phyloP scores from a whole-genome alignment of 92 coral and sea anemone genomes.

The Zoanthus sociatus region DNA sequence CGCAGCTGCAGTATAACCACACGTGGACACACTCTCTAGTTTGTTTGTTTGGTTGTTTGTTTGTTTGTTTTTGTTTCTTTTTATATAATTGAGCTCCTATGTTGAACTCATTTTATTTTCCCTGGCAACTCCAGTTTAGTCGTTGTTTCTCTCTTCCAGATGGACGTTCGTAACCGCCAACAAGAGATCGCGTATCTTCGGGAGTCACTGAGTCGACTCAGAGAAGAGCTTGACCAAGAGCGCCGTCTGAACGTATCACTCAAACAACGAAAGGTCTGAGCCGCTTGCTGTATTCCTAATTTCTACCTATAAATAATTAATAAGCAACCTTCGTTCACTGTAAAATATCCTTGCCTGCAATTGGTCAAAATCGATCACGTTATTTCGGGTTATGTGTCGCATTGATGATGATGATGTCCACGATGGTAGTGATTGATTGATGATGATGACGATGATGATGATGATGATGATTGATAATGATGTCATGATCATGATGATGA shows the following conservation, averaged over 20 bases:
- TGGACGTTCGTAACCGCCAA: slow-evolving; percentile 83
- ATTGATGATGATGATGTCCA: background rate
- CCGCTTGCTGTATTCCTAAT: background rate
- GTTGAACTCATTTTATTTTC: too few relatives aligned
- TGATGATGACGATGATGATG: background rate
- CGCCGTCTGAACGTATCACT: slow-evolving; percentile 83
- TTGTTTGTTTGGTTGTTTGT: too few relatives aligned
- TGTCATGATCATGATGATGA: background rate
- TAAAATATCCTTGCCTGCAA: too few relatives aligned
- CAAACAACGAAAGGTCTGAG: slow-evolving; percentile 83
- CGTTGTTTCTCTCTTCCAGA: slow-evolving; percentile 36
- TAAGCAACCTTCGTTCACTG: too few relatives aligned
- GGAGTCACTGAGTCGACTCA: slow-evolving; percentile 74
- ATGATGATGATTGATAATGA: background rate
- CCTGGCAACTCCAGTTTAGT: background rate
- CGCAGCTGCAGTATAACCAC: too few relatives aligned
- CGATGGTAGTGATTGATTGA: too few relatives aligned
- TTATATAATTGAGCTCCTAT: too few relatives aligned
- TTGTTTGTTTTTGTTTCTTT: too few relatives aligned
- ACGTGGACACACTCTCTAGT: too few relatives aligned
- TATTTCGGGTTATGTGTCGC: too few relatives aligned
- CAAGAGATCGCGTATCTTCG: slow-evolving; percentile 87
- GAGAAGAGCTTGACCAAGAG: slow-evolving; percentile 93
- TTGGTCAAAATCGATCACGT: too few relatives aligned
- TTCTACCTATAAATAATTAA: background rate